phyloP scores from a whole-genome alignment of 2,797 vertebrate species.

The Scolopax bukidnonensis region DNA sequence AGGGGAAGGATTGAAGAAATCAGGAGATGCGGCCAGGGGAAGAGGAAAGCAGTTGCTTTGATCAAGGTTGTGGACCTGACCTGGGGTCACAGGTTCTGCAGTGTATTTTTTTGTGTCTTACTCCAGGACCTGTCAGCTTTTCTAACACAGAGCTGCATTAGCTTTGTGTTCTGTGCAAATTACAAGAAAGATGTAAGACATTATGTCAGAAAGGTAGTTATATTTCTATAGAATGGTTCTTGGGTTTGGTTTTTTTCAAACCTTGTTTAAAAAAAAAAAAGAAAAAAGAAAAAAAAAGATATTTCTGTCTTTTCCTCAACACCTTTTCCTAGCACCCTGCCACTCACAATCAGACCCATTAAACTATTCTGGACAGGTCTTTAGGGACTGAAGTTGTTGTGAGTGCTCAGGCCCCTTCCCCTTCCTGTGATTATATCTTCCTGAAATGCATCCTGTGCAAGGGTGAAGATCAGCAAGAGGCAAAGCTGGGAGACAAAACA shows the following conservation, averaged over 20 bases:
- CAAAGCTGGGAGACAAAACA: neutral
- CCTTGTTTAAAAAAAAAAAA: neutral
- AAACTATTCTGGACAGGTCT: neutral
- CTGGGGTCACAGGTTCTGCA: neutral
- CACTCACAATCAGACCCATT: neutral
- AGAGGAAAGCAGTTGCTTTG: neutral
- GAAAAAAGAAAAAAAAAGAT: neutral
- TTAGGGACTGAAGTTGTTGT: neutral
- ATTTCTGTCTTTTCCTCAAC: neutral
- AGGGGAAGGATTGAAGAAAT: neutral
- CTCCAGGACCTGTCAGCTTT: neutral
- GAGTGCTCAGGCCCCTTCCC: constrained; percentile 9
- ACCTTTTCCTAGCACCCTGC: neutral
- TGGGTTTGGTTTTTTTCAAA: neutral
- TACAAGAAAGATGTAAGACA: accelerated
- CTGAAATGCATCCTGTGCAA: constrained; percentile 55
- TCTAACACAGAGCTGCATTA: neutral
- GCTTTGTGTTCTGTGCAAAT: neutral
- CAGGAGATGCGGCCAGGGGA: neutral
- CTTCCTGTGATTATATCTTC: constrained; percentile 51
- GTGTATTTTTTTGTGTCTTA: neutral
- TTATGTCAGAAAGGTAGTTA: neutral
- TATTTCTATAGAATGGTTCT: neutral
- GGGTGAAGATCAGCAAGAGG: constrained; percentile 2
- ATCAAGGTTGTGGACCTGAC: neutral